phyloP scores from a whole-genome alignment of 2,113 vertebrate genomes.

The Chionomys nivalis region DNA sequence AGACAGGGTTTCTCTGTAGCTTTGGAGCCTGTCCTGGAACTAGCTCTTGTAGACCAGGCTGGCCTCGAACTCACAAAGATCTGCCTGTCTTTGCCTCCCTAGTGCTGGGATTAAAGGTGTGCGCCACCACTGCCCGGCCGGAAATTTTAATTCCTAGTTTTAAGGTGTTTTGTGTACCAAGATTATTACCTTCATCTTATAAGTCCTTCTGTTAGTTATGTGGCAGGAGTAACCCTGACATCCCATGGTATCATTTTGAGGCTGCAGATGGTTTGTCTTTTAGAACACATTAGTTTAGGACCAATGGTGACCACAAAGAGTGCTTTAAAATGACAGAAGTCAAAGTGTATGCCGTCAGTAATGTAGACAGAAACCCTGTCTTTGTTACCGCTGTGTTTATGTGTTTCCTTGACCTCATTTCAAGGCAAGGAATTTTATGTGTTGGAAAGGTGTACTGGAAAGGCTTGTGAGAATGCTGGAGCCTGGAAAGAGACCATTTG shows the following conservation, averaged over 20 bases:
- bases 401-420: constrained; percentile 32
- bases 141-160: background rate
- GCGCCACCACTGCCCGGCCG: too few relatives aligned
- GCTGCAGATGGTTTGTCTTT: background rate
- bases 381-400: constrained; percentile 1
- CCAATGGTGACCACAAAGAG: background rate
- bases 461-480: constrained; percentile 36
- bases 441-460: background rate
- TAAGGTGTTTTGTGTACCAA: constrained; percentile 4
- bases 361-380: constrained; percentile 19
- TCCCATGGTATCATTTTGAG: background rate
- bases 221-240: background rate
- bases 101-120: too few relatives aligned
- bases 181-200: constrained; percentile 6
- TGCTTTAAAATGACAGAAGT: constrained; percentile 48
- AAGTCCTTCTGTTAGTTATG: background rate
- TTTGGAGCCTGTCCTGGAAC: too few relatives aligned
- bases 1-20: too few relatives aligned
- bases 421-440: constrained; percentile 48
- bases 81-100: too few relatives aligned
- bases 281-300: background rate
- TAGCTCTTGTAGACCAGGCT: too few relatives aligned
- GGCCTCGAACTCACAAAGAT: too few relatives aligned
- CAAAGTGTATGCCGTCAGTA: constrained; percentile 13
- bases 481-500: background rate